These are phyloP conservation scores for Ifrita kowaldi DNA, from an alignment of 2,113 vertebrate species.

Conservation along the genomic window DNA sequence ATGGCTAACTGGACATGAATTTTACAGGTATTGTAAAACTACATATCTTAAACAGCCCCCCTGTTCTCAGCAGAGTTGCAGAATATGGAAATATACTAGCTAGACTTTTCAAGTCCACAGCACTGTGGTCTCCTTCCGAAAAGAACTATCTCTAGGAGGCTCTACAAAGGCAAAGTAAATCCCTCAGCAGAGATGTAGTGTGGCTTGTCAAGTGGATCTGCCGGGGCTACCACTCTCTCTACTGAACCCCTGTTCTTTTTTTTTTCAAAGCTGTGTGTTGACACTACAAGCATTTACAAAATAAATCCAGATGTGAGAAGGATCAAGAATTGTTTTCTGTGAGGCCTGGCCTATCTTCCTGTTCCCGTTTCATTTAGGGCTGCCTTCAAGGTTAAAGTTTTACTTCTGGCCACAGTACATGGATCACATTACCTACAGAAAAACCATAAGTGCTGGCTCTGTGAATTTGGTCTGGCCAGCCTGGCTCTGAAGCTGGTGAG, in stretches of 20 bases:
- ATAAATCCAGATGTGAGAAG: neutral
- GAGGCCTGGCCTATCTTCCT: neutral
- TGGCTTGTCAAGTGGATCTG: neutral
- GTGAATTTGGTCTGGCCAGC: neutral
- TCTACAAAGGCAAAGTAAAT: neutral
- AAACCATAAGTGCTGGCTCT: neutral
- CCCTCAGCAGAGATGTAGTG: neutral
- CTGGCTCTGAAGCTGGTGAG: neutral
- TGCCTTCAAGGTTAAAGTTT: neutral
- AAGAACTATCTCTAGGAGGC: neutral
- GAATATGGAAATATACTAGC: neutral
- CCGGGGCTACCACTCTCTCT: neutral
- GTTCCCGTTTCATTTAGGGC: neutral
- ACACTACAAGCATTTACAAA: neutral
- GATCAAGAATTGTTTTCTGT: neutral
- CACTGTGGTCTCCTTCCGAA: neutral
- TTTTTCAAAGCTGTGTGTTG: neutral
- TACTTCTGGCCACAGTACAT: neutral
- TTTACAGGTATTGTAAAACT: neutral
- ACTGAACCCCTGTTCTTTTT: accelerated
- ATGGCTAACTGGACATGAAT: neutral
- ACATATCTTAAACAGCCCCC: neutral
- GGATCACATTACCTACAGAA: neutral
- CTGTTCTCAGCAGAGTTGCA: neutral
- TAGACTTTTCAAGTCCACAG: neutral